Base-by-base conservation (phyloP, 2,888 invertebrate genomes). In the Luffia ferchaultella region DNA sequence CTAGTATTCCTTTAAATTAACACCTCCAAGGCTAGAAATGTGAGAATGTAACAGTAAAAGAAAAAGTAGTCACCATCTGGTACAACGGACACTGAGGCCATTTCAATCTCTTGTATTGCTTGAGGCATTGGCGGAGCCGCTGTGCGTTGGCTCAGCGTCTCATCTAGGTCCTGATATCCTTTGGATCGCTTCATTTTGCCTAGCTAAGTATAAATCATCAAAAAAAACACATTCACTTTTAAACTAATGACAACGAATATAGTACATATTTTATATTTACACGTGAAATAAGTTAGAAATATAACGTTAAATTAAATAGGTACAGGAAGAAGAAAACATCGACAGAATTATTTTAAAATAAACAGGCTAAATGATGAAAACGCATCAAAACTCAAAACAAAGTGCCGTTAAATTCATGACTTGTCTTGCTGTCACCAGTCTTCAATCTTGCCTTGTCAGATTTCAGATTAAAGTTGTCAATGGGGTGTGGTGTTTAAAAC, bases 51-150 rank as follows among this genome's bases (percentile, higher is more conserved):
- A 30, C 12, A 30, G 30, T 12, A 7, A 30, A 7, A 30, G 3
- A 30, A 30, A 42, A 53, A 42, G 42, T 49, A 53, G 64, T 50
- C 83, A 92, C 93, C 93, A 76, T 93, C 92, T 55, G 92, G 92
- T 19, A 93, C 90, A 20, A 92, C 92, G 3, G 91, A 88, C 20
- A 92, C 90, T 2, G 92, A 91, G 53, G 91, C 90, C 87, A 93
- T 90, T 83, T 93, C 92, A 59, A 93, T 89, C 67, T 88, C 88
- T 63, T 88, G 88, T 1, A 87, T 85, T n/a, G 82, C 82, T 48
- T 86, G 85, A 65, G 86, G 83, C n/a, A 82, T 68, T 16, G 76
- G 62, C 54, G 65, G 74, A 56, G 65, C 70, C 42, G 68, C 64
- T 43, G 73, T 62, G 1, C 70, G 65, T 42, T 68, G 71, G 50